A percentile compares a stretch with the other conserved stretches of the same genome.
phyloP scores from a whole-genome alignment of 2,888 invertebrate genomes.

The Caradrina clavipalpis region DNA sequence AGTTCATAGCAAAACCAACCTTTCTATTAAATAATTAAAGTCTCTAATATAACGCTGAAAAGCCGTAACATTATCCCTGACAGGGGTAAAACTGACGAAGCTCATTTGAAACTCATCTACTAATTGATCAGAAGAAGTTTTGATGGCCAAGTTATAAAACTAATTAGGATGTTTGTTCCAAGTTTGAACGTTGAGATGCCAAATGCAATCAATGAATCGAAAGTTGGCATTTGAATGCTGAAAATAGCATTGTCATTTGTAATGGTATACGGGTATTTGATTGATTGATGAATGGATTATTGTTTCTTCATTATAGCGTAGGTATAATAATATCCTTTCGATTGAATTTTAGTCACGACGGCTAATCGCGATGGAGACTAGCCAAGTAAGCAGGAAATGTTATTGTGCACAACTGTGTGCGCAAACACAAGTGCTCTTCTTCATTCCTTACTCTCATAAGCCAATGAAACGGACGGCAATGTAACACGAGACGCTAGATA shows the following conservation, averaged over 20 bases:
- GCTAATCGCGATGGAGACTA: too few species aligned
- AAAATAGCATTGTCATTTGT: background rate
- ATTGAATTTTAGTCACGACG: too few species aligned
- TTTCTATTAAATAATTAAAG: background rate
- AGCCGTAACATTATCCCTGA: background rate
- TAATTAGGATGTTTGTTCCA: constrained; percentile 44
- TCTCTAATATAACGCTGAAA: background rate
- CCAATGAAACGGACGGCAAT: too few species aligned
- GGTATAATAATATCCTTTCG: too few species aligned
- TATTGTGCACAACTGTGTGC: too few species aligned
- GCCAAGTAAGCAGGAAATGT: too few species aligned
- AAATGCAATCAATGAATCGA: constrained; percentile 36
- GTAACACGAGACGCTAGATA: too few species aligned
- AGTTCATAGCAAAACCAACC: background rate
- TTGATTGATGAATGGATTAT: background rate
- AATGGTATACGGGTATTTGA: background rate
- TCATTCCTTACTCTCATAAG: too few species aligned
- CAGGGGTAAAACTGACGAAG: constrained; percentile 25
- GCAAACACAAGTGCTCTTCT: too few species aligned
- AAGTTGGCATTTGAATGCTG: background rate
- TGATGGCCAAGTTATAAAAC: constrained; percentile 32
- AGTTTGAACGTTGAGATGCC: constrained; percentile 20
- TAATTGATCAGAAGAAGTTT: constrained; percentile 40
- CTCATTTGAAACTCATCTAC: constrained; percentile 26
- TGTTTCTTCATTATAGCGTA: too few species aligned